Evolutionary conservation across 35 echinoderm and acorn worm species (phyloP).

Genomic region (Diadema setosum): DNA sequence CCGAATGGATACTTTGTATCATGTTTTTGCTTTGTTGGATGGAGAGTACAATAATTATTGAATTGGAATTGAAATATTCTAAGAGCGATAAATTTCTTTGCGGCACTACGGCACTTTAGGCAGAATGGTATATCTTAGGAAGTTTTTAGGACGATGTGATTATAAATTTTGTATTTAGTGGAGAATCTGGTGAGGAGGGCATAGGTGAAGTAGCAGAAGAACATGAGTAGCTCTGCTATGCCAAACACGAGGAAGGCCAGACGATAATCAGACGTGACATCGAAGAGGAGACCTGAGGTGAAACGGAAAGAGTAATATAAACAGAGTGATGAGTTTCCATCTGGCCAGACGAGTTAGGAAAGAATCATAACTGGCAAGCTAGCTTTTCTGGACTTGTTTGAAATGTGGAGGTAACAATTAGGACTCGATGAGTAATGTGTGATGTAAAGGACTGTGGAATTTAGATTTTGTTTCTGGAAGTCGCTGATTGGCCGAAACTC

Average conservation of each 20-base stretch:
- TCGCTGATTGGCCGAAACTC: neutral
- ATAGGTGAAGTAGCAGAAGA: neutral
- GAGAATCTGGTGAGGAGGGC: too few species aligned
- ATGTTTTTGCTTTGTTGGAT: too few species aligned
- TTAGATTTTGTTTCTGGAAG: too few species aligned
- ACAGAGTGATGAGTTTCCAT: neutral
- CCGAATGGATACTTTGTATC: too few species aligned
- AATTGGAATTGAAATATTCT: too few species aligned
- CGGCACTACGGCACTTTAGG: too few species aligned
- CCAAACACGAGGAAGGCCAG: neutral
- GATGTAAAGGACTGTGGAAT: neutral
- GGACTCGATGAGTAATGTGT: neutral
- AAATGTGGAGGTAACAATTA: neutral
- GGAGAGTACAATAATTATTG: too few species aligned
- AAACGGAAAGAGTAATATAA: neutral
- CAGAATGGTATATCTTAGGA: too few species aligned
- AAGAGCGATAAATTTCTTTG: too few species aligned
- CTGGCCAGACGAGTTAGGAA: neutral
- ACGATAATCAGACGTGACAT: neutral
- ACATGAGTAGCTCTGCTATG: neutral
- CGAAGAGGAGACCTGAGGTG: neutral
- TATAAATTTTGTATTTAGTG: too few species aligned
- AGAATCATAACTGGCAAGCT: neutral
- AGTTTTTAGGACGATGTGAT: too few species aligned
- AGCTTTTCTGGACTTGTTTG: neutral